These are phyloP conservation scores for Barnardius zonarius DNA, from an alignment of 2,113 vertebrate species.

Conservation along the genomic window DNA sequence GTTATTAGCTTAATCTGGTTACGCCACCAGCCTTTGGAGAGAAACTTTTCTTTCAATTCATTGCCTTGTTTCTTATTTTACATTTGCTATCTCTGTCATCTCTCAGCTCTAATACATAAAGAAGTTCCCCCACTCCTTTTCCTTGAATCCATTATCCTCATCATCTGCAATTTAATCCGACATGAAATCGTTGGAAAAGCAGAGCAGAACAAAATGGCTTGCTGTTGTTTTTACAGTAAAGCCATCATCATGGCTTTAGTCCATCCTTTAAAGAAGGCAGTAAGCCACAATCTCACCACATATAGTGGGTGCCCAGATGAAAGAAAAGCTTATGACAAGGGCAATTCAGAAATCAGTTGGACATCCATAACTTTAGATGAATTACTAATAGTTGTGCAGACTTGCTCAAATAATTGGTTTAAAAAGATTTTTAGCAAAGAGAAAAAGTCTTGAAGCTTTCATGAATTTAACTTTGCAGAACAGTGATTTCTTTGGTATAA, in stretches of 20 bases:
- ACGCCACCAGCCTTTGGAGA: background rate
- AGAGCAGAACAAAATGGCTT: background rate
- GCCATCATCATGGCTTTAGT: background rate
- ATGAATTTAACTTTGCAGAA: background rate
- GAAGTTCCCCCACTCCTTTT: background rate
- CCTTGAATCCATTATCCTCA: background rate
- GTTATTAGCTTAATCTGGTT: background rate
- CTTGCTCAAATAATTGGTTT: background rate
- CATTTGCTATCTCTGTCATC: background rate
- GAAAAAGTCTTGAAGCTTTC: background rate
- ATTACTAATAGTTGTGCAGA: background rate
- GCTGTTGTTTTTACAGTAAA: background rate
- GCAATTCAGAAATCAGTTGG: background rate
- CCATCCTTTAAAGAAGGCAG: background rate
- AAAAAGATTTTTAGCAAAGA: background rate
- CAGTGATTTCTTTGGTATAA: background rate
- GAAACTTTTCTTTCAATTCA: background rate
- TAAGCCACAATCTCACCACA: background rate
- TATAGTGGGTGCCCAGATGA: background rate
- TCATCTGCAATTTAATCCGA: slow-evolving; percentile 3
- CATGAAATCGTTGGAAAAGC: background rate
- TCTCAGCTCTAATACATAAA: background rate
- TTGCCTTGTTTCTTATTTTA: background rate
- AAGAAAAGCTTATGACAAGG: background rate
- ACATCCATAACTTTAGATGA: background rate